Evolutionary conservation across 1,140 invertebrate genomes (phyloP).

Genomic region (Drosophila gunungcola): DNA sequence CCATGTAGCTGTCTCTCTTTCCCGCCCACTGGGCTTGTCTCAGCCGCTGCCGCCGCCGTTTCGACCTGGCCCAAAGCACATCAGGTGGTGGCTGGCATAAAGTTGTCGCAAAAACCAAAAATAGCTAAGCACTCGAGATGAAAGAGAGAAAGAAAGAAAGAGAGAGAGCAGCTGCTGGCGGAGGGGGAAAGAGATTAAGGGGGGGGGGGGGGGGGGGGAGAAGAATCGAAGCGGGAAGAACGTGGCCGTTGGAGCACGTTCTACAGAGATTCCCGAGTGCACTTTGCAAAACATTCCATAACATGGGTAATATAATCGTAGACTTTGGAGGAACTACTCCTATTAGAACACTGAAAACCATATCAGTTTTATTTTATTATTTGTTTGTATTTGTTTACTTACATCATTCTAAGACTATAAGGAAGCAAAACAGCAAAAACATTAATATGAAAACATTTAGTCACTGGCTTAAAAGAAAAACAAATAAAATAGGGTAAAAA

Average conservation of each 20-base stretch:
- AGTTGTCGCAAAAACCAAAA: slow-evolving; percentile 62
- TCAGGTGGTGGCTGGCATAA: slow-evolving; percentile 63
- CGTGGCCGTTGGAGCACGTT: slow-evolving; percentile 42
- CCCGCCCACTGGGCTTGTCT: slow-evolving; percentile 11
- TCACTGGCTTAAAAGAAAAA: neutral
- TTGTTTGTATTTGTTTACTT: neutral
- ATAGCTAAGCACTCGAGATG: slow-evolving; percentile 43
- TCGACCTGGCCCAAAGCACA: slow-evolving; percentile 70
- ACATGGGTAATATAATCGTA: slow-evolving; percentile 27
- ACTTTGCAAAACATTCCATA: slow-evolving; percentile 47
- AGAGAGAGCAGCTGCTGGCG: neutral
- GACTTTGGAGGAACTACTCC: neutral
- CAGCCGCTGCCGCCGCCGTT: slow-evolving; percentile 25
- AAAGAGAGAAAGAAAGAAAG: neutral
- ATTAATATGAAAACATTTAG: no score
- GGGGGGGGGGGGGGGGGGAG: neutral
- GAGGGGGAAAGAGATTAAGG: no score
- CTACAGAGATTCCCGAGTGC: slow-evolving; percentile 38
- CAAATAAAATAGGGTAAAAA: neutral
- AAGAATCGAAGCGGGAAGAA: slow-evolving; percentile 10
- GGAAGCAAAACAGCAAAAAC: neutral
- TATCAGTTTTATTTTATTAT: neutral
- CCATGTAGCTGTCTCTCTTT: slow-evolving; percentile 5
- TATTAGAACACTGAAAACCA: neutral
- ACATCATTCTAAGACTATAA: neutral